Percentiles rank a stretch among this genome's conserved stretches.
phyloP scores from a whole-genome alignment of 1,140 invertebrate species.

The Conus betulinus region DNA sequence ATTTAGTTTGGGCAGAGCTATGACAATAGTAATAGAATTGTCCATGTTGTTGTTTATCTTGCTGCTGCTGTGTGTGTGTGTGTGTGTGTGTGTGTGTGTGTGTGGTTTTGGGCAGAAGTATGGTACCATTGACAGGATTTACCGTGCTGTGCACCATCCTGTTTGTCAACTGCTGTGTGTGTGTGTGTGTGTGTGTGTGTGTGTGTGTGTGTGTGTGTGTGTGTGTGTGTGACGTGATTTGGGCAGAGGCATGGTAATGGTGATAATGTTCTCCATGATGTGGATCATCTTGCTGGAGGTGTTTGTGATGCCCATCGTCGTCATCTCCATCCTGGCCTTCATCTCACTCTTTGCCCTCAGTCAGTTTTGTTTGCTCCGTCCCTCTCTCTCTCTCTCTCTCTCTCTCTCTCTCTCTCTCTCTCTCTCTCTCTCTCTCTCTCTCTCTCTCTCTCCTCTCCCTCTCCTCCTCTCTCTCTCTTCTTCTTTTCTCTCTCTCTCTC shows the following conservation, averaged over 20 bases:
- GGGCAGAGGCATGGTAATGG: conserved; percentile 80
- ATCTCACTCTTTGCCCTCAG: conserved; percentile 84
- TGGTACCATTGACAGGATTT: not conserved
- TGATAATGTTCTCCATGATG: conserved; percentile 86
- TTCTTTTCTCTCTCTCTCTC: too few species aligned
- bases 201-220: not conserved
- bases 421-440: too few species aligned
- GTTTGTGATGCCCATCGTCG: conserved; percentile 90
- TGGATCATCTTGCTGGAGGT: conserved; percentile 93
- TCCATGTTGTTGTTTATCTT: too few species aligned
- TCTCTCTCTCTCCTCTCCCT: too few species aligned
- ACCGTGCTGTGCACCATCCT: too few species aligned
- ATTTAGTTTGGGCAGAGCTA: too few species aligned
- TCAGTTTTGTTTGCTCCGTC: conserved; percentile 70
- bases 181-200: not conserved
- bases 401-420: too few species aligned
- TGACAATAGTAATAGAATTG: too few species aligned
- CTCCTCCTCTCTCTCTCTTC: too few species aligned
- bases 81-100: not conserved
- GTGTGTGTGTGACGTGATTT: conserved; percentile 4
- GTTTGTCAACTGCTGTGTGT: not conserved
- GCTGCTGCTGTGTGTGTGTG: not conserved
- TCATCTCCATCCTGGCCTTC: conserved; percentile 86
- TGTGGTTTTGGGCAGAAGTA: not conserved
- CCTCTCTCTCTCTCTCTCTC: too few species aligned